These are phyloP conservation scores for Limnothrissa miodon DNA, from an alignment of 2,113 vertebrate genomes.

Conservation along the genomic window DNA sequence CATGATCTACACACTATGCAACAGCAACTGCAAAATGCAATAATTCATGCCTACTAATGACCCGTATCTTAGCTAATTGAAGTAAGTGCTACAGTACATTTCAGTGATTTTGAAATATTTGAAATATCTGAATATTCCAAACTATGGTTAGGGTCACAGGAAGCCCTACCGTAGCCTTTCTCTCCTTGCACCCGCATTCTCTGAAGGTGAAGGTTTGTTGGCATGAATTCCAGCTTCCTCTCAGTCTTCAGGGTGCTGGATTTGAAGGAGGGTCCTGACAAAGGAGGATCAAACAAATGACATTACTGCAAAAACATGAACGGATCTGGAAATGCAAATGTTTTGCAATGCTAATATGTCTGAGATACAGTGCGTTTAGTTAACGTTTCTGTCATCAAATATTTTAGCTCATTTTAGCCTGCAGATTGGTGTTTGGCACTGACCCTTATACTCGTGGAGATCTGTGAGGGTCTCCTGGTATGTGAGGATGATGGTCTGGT, in stretches of 20 bases:
- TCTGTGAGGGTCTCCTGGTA: slow-evolving; percentile 97
- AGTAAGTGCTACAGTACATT: not conserved
- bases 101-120: not conserved
- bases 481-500: slow-evolving; percentile 96
- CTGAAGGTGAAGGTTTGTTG: slow-evolving; percentile 96
- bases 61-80: not conserved
- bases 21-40: not conserved
- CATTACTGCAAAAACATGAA: not conserved
- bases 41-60: not conserved
- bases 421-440: not conserved
- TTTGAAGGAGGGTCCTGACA: slow-evolving; percentile 93
- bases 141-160: not conserved
- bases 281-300: slow-evolving; percentile 2
- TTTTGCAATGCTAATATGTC: not conserved
- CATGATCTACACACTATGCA: too few relatives aligned
- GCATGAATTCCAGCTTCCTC: slow-evolving; percentile 94
- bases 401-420: not conserved
- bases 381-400: not conserved
- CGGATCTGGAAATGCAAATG: not conserved
- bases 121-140: not conserved
- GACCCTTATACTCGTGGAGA: slow-evolving; percentile 87
- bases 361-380: not conserved
- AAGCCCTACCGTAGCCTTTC: slow-evolving; percentile 81
- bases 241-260: slow-evolving; percentile 95
- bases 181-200: slow-evolving; percentile 97